Evolutionary conservation across 2,113 vertebrate genomes (phyloP).

Genomic region (Pseudopodoces humilis): DNA sequence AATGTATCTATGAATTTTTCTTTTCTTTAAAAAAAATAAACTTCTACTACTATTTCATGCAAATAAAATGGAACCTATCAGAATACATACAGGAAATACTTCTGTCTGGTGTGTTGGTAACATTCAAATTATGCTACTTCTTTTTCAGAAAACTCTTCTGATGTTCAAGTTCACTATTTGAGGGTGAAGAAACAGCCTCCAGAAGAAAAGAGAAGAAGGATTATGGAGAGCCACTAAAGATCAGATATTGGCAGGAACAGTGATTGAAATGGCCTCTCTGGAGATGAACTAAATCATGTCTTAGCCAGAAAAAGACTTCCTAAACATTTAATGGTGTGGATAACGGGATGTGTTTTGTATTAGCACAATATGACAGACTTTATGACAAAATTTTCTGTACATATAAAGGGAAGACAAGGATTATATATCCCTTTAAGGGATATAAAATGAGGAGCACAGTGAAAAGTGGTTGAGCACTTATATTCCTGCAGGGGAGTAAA

Average conservation of each 20-base stretch:
- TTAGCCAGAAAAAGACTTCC: not conserved
- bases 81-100: not conserved
- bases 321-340: not conserved
- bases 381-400: not conserved
- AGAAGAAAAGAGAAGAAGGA: not conserved
- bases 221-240: not conserved
- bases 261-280: not conserved
- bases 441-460: not conserved
- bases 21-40: not conserved
- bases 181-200: not conserved
- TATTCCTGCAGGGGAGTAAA: not conserved
- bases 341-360: not conserved
- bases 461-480: not conserved
- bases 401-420: not conserved
- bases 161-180: not conserved
- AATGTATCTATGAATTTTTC: rapidly evolving
- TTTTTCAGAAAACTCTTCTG: not conserved
- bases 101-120: not conserved
- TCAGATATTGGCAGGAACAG: not conserved
- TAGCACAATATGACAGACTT: not conserved
- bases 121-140: not conserved
- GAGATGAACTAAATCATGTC: not conserved
- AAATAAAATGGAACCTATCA: not conserved
- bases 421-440: not conserved
- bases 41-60: not conserved